Conservation (phyloP, 2,888 invertebrate species). For the Hypomecis punctinalis region DNA sequence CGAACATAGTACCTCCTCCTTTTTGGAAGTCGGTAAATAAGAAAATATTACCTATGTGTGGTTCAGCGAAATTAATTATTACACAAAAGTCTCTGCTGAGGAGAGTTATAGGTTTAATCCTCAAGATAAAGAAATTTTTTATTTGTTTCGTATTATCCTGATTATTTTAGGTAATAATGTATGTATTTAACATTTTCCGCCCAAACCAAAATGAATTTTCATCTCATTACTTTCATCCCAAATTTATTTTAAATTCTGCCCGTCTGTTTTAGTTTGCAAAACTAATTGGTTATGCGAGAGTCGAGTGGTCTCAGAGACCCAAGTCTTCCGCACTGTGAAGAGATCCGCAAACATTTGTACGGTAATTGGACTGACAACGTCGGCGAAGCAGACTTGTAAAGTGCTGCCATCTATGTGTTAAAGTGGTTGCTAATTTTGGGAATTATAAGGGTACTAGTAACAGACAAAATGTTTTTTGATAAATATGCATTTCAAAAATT, state of each 20-base stretch:
- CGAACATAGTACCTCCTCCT: too few species aligned
- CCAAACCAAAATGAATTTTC: background rate
- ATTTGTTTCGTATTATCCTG: too few species aligned
- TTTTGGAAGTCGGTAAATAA: too few species aligned
- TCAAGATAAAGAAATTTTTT: too few species aligned
- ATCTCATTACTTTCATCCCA: constrained; percentile 4
- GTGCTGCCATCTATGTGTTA: constrained; percentile 43
- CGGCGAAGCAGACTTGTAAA: constrained; percentile 35
- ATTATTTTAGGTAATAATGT: too few species aligned
- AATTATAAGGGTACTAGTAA: background rate
- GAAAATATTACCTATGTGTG: too few species aligned
- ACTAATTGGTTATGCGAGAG: constrained; percentile 83
- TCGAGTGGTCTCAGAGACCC: constrained; percentile 71
- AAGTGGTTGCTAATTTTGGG: constrained; percentile 3
- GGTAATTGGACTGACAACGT: constrained; percentile 66
- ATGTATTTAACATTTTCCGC: background rate
- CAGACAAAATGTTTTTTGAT: too few species aligned
- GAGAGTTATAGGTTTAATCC: too few species aligned
- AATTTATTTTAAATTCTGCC: constrained; percentile 19
- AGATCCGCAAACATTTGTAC: constrained; percentile 70
- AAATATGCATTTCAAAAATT: too few species aligned
- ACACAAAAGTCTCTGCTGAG: too few species aligned
- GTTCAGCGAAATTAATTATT: too few species aligned
- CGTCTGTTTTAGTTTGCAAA: constrained; percentile 67
- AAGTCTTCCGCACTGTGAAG: constrained; percentile 74